These are phyloP conservation scores for Zosterops pallidus DNA, from an alignment of 2,113 vertebrate genomes.

Conservation along the genomic window DNA sequence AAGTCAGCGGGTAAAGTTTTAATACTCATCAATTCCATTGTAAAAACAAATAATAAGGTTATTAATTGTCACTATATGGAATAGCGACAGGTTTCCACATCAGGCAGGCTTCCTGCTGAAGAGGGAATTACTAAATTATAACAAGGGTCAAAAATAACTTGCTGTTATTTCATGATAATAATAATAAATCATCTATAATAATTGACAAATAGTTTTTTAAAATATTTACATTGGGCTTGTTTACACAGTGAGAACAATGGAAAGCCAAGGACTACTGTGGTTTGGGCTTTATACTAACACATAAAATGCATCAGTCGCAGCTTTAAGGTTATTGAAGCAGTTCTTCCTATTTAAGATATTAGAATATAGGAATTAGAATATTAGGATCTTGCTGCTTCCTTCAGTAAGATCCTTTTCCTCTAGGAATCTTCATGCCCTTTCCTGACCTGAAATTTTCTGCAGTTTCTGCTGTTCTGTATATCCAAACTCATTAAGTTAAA, in stretches of 20 bases:
- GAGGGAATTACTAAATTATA: not conserved
- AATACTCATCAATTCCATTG: not conserved
- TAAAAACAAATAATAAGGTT: not conserved
- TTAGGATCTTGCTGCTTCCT: not conserved
- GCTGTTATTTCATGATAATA: not conserved
- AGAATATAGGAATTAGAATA: not conserved
- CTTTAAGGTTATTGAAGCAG: not conserved
- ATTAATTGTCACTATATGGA: not conserved
- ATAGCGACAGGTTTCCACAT: not conserved
- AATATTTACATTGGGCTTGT: not conserved
- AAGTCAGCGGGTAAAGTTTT: not conserved
- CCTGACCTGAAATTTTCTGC: not conserved
- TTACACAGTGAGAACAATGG: not conserved
- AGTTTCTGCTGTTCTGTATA: not conserved
- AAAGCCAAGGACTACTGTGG: not conserved
- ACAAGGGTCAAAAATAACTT: not conserved
- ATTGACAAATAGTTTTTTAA: not conserved
- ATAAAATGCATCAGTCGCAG: not conserved
- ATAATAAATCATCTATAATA: not conserved
- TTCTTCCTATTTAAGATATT: not conserved
- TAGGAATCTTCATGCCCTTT: not conserved
- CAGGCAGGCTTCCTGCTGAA: not conserved
- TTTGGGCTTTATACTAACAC: not conserved
- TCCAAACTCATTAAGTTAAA: not conserved
- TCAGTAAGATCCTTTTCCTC: not conserved